Evolutionary conservation across 2,888 invertebrate species (phyloP).

Genomic region (Cephus nigrinus): DNA sequence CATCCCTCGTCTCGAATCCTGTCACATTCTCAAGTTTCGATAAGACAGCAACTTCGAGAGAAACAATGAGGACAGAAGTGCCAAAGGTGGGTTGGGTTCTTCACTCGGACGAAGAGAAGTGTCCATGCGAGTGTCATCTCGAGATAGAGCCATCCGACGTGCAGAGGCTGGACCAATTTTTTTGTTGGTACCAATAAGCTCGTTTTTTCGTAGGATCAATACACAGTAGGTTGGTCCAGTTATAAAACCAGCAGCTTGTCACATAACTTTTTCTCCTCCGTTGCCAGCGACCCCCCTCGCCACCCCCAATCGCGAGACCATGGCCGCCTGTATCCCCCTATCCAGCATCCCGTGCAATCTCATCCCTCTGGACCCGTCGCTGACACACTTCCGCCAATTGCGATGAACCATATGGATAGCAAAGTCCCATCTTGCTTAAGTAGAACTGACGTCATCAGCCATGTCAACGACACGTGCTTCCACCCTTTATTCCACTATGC

Average conservation of each 20-base stretch:
- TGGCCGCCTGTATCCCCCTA: neutral
- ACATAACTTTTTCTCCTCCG: neutral
- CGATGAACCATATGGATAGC: neutral
- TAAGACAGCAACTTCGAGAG: neutral
- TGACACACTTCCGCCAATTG: neutral
- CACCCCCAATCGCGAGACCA: neutral
- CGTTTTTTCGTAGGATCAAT: neutral
- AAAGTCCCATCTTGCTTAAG: neutral
- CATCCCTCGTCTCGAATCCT: neutral
- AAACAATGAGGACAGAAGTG: neutral
- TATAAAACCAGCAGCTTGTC: conserved; percentile 3
- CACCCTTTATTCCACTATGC: conserved; percentile 6
- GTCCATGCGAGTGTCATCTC: neutral
- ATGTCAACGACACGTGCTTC: conserved; percentile 10
- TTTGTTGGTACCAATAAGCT: neutral
- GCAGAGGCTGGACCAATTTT: neutral
- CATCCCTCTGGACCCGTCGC: neutral
- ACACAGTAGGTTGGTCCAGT: neutral
- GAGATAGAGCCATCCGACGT: neutral
- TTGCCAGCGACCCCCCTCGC: neutral
- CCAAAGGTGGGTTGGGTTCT: neutral
- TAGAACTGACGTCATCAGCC: neutral
- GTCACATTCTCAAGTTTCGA: neutral
- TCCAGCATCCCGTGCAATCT: neutral
- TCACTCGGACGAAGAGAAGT: neutral